Percentiles rank a stretch among this genome's conserved stretches.
These are phyloP conservation scores for Eristalis pertinax DNA, from an alignment of 2,888 invertebrate species.

Conservation along the genomic window DNA sequence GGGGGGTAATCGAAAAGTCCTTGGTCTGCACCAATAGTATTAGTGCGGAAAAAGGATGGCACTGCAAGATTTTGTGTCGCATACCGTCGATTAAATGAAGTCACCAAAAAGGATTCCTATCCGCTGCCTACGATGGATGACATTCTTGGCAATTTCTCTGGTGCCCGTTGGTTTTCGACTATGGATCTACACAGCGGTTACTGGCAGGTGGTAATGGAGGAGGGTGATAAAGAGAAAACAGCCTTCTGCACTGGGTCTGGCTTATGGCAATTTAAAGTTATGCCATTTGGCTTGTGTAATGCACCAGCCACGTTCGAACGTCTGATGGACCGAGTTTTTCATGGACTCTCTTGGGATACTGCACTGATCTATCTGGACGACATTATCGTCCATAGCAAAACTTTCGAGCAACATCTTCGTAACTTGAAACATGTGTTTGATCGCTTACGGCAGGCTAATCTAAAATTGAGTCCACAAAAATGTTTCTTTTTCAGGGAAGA, in stretches of 20 bases:
- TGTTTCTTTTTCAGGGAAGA: background rate
- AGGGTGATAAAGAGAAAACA: slow-evolving; percentile 71
- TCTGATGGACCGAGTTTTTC: slow-evolving; percentile 58
- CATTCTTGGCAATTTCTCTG: slow-evolving; percentile 39
- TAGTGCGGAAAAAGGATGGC: slow-evolving; percentile 36
- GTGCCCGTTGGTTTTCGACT: slow-evolving; percentile 68
- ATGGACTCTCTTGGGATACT: slow-evolving; percentile 42
- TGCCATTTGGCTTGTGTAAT: slow-evolving; percentile 72
- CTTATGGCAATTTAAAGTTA: slow-evolving; percentile 73
- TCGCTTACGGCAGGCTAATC: background rate
- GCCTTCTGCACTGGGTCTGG: slow-evolving; percentile 70
- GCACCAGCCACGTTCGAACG: slow-evolving; percentile 71
- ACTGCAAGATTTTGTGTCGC: background rate
- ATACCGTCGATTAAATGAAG: background rate
- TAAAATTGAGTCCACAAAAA: background rate
- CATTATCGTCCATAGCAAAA: background rate
- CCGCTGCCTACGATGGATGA: slow-evolving; percentile 45
- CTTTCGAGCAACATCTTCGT: background rate
- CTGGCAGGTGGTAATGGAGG: slow-evolving; percentile 51
- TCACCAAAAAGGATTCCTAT: background rate
- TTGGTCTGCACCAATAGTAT: slow-evolving; percentile 30
- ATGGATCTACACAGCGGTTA: too few relatives aligned
- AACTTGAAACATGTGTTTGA: background rate
- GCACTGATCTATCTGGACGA: slow-evolving; percentile 37
- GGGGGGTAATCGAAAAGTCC: slow-evolving; percentile 43